A percentile compares a stretch with the other conserved stretches of the same genome.
phyloP scores from a whole-genome alignment of 2,888 invertebrate species.

The Brassicogethes aeneus region DNA sequence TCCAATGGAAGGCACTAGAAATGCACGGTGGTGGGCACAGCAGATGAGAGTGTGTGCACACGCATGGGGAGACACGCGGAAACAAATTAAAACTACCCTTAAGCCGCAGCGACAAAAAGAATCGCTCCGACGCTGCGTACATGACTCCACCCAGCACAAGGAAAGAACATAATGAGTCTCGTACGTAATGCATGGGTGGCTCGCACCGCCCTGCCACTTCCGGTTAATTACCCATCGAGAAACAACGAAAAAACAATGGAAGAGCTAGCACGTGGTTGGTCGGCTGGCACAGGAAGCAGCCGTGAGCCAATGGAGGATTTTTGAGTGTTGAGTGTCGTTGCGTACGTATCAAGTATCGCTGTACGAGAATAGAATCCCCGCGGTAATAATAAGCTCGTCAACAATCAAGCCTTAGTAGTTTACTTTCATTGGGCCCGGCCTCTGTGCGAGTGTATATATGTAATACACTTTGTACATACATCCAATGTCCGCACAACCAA shows the following conservation, averaged over 20 bases:
- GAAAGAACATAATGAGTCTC: conserved; percentile 26
- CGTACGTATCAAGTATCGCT: conserved; percentile 20
- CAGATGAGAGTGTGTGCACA: too few species aligned
- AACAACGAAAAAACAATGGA: conserved; percentile 35
- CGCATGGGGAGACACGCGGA: too few species aligned
- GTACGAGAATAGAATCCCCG: conserved; percentile 11
- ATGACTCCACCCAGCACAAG: not conserved
- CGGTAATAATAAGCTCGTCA: conserved; percentile 13
- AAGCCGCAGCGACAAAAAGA: not conserved
- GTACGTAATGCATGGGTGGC: conserved; percentile 31
- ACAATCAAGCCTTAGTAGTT: conserved; percentile 4
- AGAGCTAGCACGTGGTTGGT: conserved; percentile 34
- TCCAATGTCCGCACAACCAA: too few species aligned
- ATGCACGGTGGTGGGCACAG: too few species aligned
- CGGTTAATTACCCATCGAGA: conserved; percentile 35
- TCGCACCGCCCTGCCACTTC: conserved; percentile 35
- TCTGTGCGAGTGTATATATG: not conserved
- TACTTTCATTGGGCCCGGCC: conserved; percentile 11
- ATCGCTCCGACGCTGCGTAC: not conserved
- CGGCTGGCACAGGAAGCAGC: conserved; percentile 29
- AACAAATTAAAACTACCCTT: not conserved
- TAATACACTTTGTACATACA: too few species aligned
- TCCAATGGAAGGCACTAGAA: too few species aligned
- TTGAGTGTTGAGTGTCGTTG: conserved; percentile 7
- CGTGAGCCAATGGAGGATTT: conserved; percentile 31